A percentile compares a stretch with the other conserved stretches of the same genome.
Conservation (phyloP, 2,797 vertebrate species). For the Potorous gilbertii region DNA sequence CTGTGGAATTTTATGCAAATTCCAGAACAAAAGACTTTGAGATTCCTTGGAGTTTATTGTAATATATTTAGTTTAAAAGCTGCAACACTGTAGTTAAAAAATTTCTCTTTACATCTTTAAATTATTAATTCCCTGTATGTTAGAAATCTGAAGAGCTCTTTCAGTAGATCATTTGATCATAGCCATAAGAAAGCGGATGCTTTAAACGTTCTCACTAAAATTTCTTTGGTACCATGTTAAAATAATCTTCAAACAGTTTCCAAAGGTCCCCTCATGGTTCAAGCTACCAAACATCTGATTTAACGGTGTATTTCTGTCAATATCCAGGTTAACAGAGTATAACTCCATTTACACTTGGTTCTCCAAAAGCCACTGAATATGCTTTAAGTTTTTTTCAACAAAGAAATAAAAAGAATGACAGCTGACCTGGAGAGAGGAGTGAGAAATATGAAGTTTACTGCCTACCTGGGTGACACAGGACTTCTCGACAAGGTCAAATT, state of each 20-base stretch:
- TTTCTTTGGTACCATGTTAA: constrained; percentile 28
- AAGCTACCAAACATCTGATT: constrained; percentile 46
- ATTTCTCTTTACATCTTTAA: constrained; percentile 26
- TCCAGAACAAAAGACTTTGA: constrained; percentile 34
- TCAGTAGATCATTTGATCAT: constrained; percentile 19
- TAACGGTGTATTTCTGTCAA: constrained; percentile 38
- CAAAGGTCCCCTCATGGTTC: neutral
- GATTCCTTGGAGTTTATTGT: constrained; percentile 14
- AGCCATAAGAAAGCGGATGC: neutral
- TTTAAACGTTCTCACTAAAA: constrained; percentile 12
- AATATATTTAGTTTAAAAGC: constrained; percentile 42
- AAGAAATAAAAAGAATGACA: neutral
- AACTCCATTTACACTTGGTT: constrained; percentile 16
- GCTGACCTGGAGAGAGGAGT: neutral
- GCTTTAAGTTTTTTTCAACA: neutral
- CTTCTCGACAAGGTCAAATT: neutral
- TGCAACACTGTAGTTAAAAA: neutral
- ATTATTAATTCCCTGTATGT: neutral
- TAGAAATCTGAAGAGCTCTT: neutral
- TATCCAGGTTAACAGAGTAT: constrained; percentile 1
- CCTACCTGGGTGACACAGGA: neutral
- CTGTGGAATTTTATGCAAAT: constrained; percentile 14
- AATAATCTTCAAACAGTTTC: neutral
- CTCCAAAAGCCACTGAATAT: constrained; percentile 19
- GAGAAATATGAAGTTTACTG: neutral